Percentiles rank a stretch among this genome's conserved stretches.
phyloP scores from a whole-genome alignment of 1,140 invertebrate genomes.

The Littorina saxatilis region DNA sequence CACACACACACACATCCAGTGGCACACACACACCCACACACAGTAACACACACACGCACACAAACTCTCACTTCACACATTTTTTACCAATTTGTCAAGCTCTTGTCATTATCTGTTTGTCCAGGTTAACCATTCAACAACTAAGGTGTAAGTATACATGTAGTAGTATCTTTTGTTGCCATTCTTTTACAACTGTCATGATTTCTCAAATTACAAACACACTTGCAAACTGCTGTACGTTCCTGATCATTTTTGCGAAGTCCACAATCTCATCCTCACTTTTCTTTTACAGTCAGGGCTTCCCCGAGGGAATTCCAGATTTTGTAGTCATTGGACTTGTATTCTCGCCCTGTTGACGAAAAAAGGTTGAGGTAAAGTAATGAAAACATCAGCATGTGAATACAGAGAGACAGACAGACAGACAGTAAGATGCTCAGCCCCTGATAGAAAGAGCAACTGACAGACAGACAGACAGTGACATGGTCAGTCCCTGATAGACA shows the following conservation, averaged over 20 bases:
- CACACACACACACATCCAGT: no score
- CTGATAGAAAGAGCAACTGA: background rate
- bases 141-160: no score
- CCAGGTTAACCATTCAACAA: no score
- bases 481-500: background rate
- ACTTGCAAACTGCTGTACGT: no score
- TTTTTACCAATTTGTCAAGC: no score
- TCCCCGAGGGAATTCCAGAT: constrained; percentile 71
- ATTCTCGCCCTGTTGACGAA: constrained; percentile 63
- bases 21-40: no score
- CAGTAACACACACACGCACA: no score
- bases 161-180: no score
- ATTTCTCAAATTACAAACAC: no score
- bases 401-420: background rate
- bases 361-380: constrained; percentile 28
- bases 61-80: no score
- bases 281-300: constrained; percentile 44
- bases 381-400: constrained; percentile 1
- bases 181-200: no score
- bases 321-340: constrained; percentile 64
- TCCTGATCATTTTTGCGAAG: background rate
- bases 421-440: background rate
- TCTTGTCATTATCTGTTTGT: no score
- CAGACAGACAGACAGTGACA: constrained; percentile 4
- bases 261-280: background rate